Percentiles rank a stretch among this genome's conserved stretches.
These are phyloP conservation scores for Sarcophaga caerulescens DNA, from an alignment of 2,888 invertebrate genomes.

Conservation along the genomic window DNA sequence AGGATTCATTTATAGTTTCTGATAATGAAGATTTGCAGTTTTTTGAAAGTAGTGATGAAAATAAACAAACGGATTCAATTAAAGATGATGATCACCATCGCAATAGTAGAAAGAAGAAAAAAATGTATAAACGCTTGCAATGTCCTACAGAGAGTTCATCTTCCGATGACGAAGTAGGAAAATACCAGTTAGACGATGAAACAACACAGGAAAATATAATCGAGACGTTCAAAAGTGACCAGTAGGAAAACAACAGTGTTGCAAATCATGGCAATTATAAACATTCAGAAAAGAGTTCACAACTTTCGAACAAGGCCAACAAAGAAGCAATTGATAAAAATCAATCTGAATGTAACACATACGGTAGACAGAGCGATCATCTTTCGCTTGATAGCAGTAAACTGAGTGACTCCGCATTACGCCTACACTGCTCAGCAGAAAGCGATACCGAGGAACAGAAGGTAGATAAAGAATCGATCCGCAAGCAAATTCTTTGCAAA, in stretches of 20 bases:
- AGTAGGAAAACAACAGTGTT: not conserved
- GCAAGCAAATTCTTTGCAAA: constrained; percentile 58
- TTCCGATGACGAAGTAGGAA: constrained; percentile 40
- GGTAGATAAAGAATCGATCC: constrained; percentile 47
- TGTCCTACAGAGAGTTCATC: constrained; percentile 27
- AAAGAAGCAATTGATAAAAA: not conserved
- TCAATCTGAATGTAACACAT: not conserved
- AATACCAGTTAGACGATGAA: not conserved
- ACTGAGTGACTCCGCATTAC: constrained; percentile 68
- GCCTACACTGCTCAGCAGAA: constrained; percentile 39
- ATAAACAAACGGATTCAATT: constrained; percentile 8
- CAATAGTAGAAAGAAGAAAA: constrained; percentile 22
- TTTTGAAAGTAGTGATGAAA: constrained; percentile 37
- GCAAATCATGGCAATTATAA: not conserved
- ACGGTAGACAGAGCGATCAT: constrained; percentile 3
- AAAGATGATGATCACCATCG: not conserved
- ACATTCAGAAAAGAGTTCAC: not conserved
- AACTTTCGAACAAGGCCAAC: not conserved
- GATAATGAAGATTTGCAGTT: constrained; percentile 59
- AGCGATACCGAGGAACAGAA: constrained; percentile 22
- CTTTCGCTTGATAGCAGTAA: constrained; percentile 57
- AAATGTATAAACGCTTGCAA: constrained; percentile 45
- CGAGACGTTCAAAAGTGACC: too few species aligned
- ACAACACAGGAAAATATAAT: too few species aligned
- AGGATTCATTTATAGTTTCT: constrained; percentile 83